Percentiles rank a stretch among this genome's conserved stretches.
Conservation (phyloP, 2,113 vertebrate genomes). For the Dasypus novemcinctus region DNA sequence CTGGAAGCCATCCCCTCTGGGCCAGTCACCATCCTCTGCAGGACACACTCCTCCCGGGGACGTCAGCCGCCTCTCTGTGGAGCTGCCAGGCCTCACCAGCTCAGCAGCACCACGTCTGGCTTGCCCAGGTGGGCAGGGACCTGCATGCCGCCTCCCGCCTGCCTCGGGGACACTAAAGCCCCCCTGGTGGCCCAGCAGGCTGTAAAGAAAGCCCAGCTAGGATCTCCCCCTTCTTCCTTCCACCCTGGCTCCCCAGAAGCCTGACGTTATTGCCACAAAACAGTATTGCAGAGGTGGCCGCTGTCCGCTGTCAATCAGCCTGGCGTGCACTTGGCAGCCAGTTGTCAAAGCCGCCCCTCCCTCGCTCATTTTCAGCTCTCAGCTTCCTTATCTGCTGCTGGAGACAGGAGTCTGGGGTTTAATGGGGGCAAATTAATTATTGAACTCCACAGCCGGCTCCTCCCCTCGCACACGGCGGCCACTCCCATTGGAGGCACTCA, state of each 20-base stretch:
- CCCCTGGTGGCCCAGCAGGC: neutral
- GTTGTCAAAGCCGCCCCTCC: neutral
- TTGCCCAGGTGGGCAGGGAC: neutral
- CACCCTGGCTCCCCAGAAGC: slow-evolving; percentile 10
- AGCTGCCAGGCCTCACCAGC: neutral
- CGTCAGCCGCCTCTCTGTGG: neutral
- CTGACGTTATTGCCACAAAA: neutral
- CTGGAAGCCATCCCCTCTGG: neutral
- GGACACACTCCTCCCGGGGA: neutral
- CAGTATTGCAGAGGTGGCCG: neutral
- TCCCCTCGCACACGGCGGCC: neutral
- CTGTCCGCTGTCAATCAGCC: neutral
- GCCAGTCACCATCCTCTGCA: neutral
- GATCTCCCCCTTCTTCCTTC: neutral
- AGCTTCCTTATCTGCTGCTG: slow-evolving; percentile 67
- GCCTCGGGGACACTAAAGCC: neutral
- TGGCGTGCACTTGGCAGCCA: neutral
- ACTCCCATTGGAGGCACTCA: neutral
- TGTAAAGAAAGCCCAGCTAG: neutral
- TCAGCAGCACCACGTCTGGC: neutral
- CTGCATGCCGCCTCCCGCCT: neutral
- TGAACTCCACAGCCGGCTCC: slow-evolving; percentile 58
- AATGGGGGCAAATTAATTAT: slow-evolving; percentile 74
- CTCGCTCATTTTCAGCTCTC: neutral
- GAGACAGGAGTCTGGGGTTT: slow-evolving; percentile 70